phyloP scores from a whole-genome alignment of 2,113 vertebrate species.

The Boleophthalmus pectinirostris region DNA sequence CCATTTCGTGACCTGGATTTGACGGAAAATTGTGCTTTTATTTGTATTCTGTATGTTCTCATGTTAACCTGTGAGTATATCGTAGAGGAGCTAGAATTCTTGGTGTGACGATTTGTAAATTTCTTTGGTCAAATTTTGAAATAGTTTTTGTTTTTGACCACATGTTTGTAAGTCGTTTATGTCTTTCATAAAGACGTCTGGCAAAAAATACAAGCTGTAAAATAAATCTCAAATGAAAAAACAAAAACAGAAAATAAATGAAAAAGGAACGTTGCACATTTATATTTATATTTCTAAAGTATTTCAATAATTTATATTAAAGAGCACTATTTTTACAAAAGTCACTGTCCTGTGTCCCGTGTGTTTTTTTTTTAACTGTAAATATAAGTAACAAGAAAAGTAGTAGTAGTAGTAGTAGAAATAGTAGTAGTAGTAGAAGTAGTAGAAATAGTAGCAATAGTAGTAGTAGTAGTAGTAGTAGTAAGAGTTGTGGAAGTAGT shows the following conservation, averaged over 20 bases:
- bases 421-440: neutral
- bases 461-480: too few relatives aligned
- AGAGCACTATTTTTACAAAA: slow-evolving; percentile 99
- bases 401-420: too few relatives aligned
- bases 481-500: too few relatives aligned
- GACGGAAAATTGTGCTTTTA: slow-evolving; percentile 22
- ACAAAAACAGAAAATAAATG: slow-evolving; percentile 66
- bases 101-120: slow-evolving; percentile 3
- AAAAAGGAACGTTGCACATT: slow-evolving; percentile 92
- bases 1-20: slow-evolving; percentile 43
- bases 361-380: slow-evolving; percentile 18
- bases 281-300: slow-evolving; percentile 99
- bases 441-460: neutral
- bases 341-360: slow-evolving; percentile 56
- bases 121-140: slow-evolving; percentile 47
- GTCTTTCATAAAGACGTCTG: slow-evolving; percentile 97
- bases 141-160: slow-evolving; percentile 67
- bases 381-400: too few relatives aligned
- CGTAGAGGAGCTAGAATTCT: neutral
- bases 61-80: slow-evolving; percentile 39
- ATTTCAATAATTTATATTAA: slow-evolving; percentile 99
- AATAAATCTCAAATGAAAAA: slow-evolving; percentile 74
- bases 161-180: slow-evolving; percentile 74
- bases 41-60: slow-evolving; percentile 27
- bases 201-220: slow-evolving; percentile 92